Evolutionary conservation across 2,113 vertebrate genomes (phyloP).

Genomic region (Trinectes maculatus): DNA sequence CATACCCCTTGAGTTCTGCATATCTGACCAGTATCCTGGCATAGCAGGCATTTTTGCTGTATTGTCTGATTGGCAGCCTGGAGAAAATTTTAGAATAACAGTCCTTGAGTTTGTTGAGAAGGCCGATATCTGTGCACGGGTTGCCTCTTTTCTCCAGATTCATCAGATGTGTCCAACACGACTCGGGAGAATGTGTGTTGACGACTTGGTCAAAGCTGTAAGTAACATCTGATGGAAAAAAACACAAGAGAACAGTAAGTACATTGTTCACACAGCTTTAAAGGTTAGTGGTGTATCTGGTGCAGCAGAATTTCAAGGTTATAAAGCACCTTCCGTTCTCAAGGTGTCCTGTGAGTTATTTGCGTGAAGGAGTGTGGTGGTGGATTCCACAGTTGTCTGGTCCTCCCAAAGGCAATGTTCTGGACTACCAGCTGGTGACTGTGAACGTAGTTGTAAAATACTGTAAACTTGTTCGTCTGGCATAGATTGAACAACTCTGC

Average conservation of each 20-base stretch:
- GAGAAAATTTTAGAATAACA: slow-evolving; percentile 89
- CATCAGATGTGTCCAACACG: slow-evolving; percentile 86
- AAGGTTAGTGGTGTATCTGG: neutral
- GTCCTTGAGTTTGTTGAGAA: slow-evolving; percentile 89
- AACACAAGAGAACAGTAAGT: neutral
- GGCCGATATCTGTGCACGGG: slow-evolving; percentile 81
- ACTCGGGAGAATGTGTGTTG: slow-evolving; percentile 87
- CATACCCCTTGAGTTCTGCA: slow-evolving; percentile 95
- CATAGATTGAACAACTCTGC: neutral
- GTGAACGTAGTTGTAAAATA: neutral
- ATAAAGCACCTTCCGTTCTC: slow-evolving; percentile 63
- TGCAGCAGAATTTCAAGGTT: neutral
- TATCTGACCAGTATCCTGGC: slow-evolving; percentile 92
- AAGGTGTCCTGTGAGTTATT: slow-evolving; percentile 36
- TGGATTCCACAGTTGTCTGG: slow-evolving; percentile 65
- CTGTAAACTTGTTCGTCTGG: neutral
- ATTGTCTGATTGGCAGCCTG: slow-evolving; percentile 86
- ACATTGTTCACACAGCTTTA: neutral
- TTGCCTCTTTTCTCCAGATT: slow-evolving; percentile 88
- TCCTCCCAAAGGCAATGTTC: slow-evolving; percentile 58
- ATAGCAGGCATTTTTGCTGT: slow-evolving; percentile 89
- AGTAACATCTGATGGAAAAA: slow-evolving; percentile 84
- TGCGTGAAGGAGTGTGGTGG: slow-evolving; percentile 72
- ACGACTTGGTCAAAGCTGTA: slow-evolving; percentile 87
- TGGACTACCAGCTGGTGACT: slow-evolving; percentile 71